These are phyloP conservation scores for Acanthococcus lagerstroemiae DNA, from an alignment of 2,888 invertebrate species.

Conservation along the genomic window DNA sequence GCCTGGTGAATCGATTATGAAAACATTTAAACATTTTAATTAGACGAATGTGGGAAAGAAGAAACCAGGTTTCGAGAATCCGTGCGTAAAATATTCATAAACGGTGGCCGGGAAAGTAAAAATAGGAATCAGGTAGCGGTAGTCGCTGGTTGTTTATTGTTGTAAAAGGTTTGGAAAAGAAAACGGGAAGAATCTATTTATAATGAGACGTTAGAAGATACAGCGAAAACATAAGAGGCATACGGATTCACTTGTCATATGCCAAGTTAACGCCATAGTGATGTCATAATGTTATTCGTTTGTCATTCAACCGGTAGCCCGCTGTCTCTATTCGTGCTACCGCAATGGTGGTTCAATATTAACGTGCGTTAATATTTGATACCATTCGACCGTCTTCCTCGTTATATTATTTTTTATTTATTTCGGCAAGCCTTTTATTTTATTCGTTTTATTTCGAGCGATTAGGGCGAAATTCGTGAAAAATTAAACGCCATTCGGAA, in stretches of 20 bases:
- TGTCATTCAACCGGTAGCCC: conserved; percentile 17
- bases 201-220: neutral
- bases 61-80: no score
- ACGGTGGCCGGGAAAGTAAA: no score
- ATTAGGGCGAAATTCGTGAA: neutral
- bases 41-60: no score
- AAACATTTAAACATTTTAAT: no score
- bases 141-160: no score
- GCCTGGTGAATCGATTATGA: no score
- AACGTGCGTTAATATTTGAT: neutral
- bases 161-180: neutral
- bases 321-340: neutral
- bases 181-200: neutral
- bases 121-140: no score
- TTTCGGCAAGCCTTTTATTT: neutral
- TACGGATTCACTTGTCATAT: conserved; percentile 18
- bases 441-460: neutral
- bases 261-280: conserved; percentile 24
- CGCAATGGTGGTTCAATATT: neutral
- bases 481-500: neutral
- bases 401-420: neutral
- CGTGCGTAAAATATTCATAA: no score
- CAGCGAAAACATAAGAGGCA: neutral
- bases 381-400: neutral
- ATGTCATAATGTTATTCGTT: conserved; percentile 23